These are phyloP conservation scores for Aphrocallistes beatrix DNA, from an alignment of 37 sponge, comb jelly and placozoan species.

Conservation along the genomic window DNA sequence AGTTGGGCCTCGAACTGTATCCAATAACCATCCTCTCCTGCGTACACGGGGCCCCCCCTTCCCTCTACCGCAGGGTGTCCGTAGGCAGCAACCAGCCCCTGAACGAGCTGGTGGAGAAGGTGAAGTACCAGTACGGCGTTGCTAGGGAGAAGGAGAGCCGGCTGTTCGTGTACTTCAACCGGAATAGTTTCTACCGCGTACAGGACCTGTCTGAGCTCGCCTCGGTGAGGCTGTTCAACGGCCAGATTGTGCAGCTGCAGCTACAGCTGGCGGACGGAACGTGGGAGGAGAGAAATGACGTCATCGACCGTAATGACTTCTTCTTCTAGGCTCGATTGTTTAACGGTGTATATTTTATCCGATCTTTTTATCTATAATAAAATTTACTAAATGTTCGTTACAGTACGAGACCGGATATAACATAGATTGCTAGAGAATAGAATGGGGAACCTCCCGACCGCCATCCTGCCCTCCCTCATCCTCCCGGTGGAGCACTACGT, in stretches of 20 bases:
- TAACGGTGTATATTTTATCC: no score
- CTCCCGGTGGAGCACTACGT: conserved; percentile 4
- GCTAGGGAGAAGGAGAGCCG: not conserved
- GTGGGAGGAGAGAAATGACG: not conserved
- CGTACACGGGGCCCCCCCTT: not conserved
- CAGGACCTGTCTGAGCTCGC: not conserved
- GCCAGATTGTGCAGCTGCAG: conserved; percentile 16
- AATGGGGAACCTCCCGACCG: conserved; percentile 5
- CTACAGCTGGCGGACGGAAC: not conserved
- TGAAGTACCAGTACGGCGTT: not conserved
- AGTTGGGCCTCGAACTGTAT: not conserved
- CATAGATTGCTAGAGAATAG: no score
- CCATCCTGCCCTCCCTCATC: conserved; percentile 4
- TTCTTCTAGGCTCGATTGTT: no score
- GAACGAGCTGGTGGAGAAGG: not conserved
- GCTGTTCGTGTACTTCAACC: not conserved
- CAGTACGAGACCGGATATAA: no score
- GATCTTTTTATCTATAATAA: no score
- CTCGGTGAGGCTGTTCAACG: not conserved
- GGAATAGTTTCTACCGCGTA: not conserved
- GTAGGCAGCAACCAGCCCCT: not conserved
- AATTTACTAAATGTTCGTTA: no score
- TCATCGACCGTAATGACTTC: no score
- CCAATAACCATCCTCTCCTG: not conserved
- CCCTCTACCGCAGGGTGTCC: not conserved